These are phyloP conservation scores for Podocnemis expansa DNA, from an alignment of 2,113 vertebrate species.

Conservation along the genomic window DNA sequence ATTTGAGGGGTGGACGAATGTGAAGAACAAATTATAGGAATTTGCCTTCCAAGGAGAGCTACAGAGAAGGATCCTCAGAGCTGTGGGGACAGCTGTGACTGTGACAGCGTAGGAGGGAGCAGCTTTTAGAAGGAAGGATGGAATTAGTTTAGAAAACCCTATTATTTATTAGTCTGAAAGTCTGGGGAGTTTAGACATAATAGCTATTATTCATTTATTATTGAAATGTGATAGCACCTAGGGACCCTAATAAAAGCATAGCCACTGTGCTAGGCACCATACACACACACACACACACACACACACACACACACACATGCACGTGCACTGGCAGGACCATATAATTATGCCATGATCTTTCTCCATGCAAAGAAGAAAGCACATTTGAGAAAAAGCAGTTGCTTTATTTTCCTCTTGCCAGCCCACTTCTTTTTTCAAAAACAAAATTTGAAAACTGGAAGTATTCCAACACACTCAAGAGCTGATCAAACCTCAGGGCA, in stretches of 20 bases:
- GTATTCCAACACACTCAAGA: fast-evolving
- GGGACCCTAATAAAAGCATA: not conserved
- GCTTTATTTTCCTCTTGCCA: not conserved
- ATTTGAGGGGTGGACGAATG: fast-evolving
- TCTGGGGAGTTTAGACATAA: not conserved
- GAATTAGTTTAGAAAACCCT: not conserved
- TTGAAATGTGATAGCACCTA: not conserved
- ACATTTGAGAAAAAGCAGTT: not conserved
- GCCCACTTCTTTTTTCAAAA: not conserved
- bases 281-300: no score
- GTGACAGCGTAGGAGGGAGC: not conserved
- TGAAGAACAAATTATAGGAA: not conserved
- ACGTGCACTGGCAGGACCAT: no score
- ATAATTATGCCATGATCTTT: not conserved
- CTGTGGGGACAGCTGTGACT: not conserved
- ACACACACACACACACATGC: no score
- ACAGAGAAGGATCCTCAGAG: not conserved
- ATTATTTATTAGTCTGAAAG: conserved; percentile 8
- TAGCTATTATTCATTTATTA: conserved; percentile 23
- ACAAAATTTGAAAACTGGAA: not conserved
- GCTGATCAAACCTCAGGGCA: not conserved
- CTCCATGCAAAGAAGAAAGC: not conserved
- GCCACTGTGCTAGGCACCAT: not conserved
- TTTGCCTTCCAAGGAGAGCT: not conserved
- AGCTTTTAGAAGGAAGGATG: not conserved